Evolutionary conservation across 2,797 vertebrate species (phyloP), one percentile per base, ranked within the genome.

Genomic region (Syngnathus rostellatus): DNA sequence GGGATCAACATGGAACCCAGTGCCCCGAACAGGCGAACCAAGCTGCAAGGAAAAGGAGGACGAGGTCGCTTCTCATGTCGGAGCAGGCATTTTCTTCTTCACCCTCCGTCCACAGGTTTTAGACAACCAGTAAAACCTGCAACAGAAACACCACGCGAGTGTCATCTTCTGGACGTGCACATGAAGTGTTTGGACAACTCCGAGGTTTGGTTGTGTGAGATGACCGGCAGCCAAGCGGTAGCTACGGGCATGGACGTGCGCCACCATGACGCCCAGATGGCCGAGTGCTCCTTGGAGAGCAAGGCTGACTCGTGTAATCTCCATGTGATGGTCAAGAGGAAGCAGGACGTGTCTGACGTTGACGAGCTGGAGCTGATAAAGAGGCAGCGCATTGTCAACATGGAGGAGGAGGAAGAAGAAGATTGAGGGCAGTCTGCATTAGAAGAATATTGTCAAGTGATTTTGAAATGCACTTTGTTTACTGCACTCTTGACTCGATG

Each of bases 291-390:
- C 69, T 69, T 75, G 1, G 41, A 76, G 40, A 81, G 67, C 46
- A 74, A 77, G 2, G 61, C 66, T 3, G 10, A 72, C 43, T 69
- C 72, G 0, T 64, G 58, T 17, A 50, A 77, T 63, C 50, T 81
- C 19, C 54, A 59, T 16, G 23, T 68, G 0, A 68, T 86, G 1
- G 74, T 66, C 51, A 95, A 95, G 80, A 92, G 95, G 66, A 98
- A 96, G 80, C 75, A 90, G 25, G 79, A 81, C 19, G 77, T 82
- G 8, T 43, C 83, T 1, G 70, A 77, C 41, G 65, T 69, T 23
- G 94, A 94, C 0, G 21, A 9, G 39, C 60, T 65, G 38, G 90
- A 88, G 46, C 76, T 77, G 46, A 88, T 79, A 48, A 95, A 93
- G 86, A 91, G 86, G 88, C 84, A 85, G 50, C 75, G 88, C 14